Base-by-base conservation (phyloP, 2,888 invertebrate genomes). In the Cataglyphis livida region DNA sequence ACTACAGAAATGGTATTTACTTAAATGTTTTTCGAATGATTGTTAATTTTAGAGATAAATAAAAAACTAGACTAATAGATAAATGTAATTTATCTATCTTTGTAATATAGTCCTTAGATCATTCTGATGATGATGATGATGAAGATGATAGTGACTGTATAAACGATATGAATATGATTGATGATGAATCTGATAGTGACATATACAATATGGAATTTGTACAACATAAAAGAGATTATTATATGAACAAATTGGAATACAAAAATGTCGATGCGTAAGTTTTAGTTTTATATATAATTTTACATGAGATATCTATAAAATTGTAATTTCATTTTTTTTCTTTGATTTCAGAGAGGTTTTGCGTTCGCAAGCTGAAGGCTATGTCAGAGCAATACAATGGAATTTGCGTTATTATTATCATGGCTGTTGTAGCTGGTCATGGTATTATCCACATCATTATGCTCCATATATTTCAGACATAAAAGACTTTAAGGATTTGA, bases 371-470 rank as follows among this genome's bases (percentile, higher is more conserved):
- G 98, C 98, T 0, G 97, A 97, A 93, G 97, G 98, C 71, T 99
- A 99, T 94, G 97, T 99, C 12, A 96, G 97, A 59, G 99, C 99
- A 0, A 97, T 99, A 70, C 99, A 99, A 92, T 99, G 99, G 99
- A 98, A 98, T 93, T 95, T 99, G 25, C 96, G 97, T 93, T 99
- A 99, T 95, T 99, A 99, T 95, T 99, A 99, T 95, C 97, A 98
- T 92, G 99, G 99, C 7, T 98, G 99, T 64, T 97, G 98, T 73
- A 99, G 99, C 0, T 99, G 99, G 99, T 98, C 98, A 44, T 99
- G 99, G 99, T 99, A 96, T 95, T 99, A 99, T 95, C 99, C 99
- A 0, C 98, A 98, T 93, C 99, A 99, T 95, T 99, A 99, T 95
- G 98, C 99, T 0, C 99, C 99, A 0, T 99, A 97, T 93, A 97